A percentile compares a stretch with the other conserved stretches of the same genome.
phyloP scores from a whole-genome alignment of 2,797 vertebrate species.

The Peromyscus nudipes region DNA sequence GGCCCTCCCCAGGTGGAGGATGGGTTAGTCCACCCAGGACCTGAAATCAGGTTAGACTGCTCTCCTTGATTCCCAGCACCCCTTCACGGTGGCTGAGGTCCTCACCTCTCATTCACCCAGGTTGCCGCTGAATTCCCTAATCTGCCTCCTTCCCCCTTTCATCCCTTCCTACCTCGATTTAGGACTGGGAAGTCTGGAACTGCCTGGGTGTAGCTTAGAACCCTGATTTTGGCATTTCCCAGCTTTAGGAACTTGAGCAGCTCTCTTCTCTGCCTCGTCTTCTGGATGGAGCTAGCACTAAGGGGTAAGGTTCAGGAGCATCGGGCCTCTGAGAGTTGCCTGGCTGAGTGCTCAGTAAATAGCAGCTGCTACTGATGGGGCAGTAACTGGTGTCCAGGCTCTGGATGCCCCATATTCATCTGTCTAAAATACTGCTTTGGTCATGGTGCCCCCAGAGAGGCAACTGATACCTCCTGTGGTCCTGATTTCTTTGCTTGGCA shows the following conservation, averaged over 20 bases:
- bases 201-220: background rate
- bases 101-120: fast-evolving
- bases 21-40: fast-evolving
- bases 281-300: fast-evolving
- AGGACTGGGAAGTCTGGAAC: too few relatives aligned
- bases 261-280: background rate
- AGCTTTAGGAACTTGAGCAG: fast-evolving
- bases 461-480: background rate
- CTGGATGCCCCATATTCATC: background rate
- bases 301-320: too few relatives aligned
- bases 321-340: fast-evolving
- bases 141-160: background rate
- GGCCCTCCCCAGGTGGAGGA: background rate
- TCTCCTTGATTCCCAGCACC: background rate
- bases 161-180: background rate
- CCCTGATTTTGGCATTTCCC: background rate
- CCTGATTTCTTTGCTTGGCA: background rate
- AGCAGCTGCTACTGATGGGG: fast-evolving
- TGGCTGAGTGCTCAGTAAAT: background rate
- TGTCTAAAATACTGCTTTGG: background rate
- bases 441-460: background rate
- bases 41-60: too few relatives aligned
- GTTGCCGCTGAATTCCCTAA: fast-evolving
- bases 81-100: background rate
- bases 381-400: background rate